Conservation (phyloP, 2,797 vertebrate species). For the Rhabdomys pumilio region DNA sequence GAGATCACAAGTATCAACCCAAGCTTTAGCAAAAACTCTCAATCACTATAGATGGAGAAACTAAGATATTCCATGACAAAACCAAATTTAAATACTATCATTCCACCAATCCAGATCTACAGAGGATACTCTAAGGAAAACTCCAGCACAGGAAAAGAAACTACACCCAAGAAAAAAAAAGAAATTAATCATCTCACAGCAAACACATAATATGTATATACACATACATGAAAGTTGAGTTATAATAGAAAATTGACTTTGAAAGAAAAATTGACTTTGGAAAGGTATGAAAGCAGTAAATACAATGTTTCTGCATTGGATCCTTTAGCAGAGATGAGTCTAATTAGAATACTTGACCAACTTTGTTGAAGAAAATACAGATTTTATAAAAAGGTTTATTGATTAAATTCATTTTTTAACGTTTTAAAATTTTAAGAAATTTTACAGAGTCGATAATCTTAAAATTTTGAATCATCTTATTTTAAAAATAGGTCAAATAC, state of each 20-base stretch:
- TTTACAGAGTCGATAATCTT: slow-evolving; percentile 1
- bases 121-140: background rate
- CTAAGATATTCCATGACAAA: background rate
- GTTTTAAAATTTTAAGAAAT: slow-evolving; percentile 27
- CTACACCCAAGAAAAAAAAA: background rate
- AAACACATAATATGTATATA: background rate
- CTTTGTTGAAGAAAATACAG: background rate
- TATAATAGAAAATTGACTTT: background rate
- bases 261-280: no score
- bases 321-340: background rate
- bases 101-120: background rate
- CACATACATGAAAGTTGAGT: background rate
- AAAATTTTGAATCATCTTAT: slow-evolving; percentile 20
- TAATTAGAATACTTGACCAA: background rate
- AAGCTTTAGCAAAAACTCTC: background rate
- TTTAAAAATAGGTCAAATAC: slow-evolving; percentile 50
- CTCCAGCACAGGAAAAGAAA: background rate
- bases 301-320: background rate
- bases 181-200: background rate
- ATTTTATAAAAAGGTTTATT: slow-evolving; percentile 47
- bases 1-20: background rate
- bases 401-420: background rate
- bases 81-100: background rate
- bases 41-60: background rate
- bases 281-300: background rate